These are phyloP conservation scores for Dasypus novemcinctus DNA, from an alignment of 2,113 vertebrate species.

Conservation along the genomic window DNA sequence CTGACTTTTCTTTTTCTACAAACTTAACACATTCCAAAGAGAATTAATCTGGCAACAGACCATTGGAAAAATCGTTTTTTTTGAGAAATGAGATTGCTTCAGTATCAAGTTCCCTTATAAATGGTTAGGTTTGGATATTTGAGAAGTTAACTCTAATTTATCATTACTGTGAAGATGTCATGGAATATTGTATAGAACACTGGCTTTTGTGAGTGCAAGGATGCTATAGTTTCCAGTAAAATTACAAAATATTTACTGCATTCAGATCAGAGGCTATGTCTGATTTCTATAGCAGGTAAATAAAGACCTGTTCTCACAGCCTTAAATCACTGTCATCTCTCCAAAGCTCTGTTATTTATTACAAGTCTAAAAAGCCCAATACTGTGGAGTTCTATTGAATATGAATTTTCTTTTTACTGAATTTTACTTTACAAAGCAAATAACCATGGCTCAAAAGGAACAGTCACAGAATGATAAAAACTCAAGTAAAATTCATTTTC, in stretches of 20 bases:
- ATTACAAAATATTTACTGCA: conserved; percentile 63
- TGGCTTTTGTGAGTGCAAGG: conserved; percentile 27
- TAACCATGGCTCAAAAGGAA: not conserved
- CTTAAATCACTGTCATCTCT: conserved; percentile 64
- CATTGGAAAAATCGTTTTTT: conserved; percentile 23
- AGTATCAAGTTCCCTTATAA: conserved; percentile 26
- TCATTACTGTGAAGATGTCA: conserved; percentile 61
- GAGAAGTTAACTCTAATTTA: conserved; percentile 62
- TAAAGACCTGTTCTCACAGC: conserved; percentile 43
- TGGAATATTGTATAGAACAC: conserved; percentile 44
- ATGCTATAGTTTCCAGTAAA: conserved; percentile 59
- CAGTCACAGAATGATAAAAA: conserved; percentile 29
- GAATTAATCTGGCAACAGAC: conserved; percentile 56
- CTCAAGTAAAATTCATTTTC: not conserved
- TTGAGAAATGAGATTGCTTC: conserved; percentile 40
- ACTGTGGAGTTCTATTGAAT: not conserved
- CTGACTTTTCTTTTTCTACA: not conserved
- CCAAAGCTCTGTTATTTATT: conserved; percentile 24
- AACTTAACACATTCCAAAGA: conserved; percentile 44
- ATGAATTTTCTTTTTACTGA: not conserved
- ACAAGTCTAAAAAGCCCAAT: not conserved
- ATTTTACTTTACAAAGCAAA: conserved; percentile 27
- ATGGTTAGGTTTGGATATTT: conserved; percentile 39
- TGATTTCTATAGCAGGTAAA: conserved; percentile 58
- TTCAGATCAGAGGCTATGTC: not conserved